Percentiles rank a stretch among this genome's conserved stretches.
phyloP scores from a whole-genome alignment of 2,113 vertebrate species.

The Myotis yumanensis region DNA sequence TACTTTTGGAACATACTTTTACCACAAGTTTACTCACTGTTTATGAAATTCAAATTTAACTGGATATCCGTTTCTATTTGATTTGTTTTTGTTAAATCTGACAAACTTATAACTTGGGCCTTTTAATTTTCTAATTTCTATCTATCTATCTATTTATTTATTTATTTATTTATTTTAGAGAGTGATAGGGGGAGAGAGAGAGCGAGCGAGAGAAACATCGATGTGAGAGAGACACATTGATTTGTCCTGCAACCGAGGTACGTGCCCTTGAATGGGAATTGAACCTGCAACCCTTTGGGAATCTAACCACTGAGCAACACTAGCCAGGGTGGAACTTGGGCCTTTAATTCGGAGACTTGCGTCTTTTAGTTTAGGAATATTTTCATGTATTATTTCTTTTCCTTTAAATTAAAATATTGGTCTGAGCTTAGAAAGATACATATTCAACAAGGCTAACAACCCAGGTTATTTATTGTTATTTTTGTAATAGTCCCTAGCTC shows the following conservation, averaged over 20 bases:
- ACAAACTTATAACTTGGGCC: neutral
- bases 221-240: no score
- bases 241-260: no score
- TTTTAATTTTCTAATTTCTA: neutral
- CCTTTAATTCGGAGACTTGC: neutral
- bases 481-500: neutral
- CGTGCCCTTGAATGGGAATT: no score
- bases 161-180: no score
- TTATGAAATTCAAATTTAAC: slow-evolving; percentile 37
- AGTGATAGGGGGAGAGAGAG: no score
- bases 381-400: neutral
- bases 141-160: no score
- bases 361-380: neutral
- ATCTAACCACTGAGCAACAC: no score
- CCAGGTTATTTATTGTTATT: neutral
- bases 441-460: neutral
- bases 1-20: neutral
- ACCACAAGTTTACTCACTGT: neutral
- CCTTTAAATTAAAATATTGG: neutral
- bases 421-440: neutral
- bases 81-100: neutral
- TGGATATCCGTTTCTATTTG: neutral
- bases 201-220: no score
- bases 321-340: neutral
- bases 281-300: no score